phyloP scores from a whole-genome alignment of 2,797 vertebrate genomes.

The Characodon lateralis region DNA sequence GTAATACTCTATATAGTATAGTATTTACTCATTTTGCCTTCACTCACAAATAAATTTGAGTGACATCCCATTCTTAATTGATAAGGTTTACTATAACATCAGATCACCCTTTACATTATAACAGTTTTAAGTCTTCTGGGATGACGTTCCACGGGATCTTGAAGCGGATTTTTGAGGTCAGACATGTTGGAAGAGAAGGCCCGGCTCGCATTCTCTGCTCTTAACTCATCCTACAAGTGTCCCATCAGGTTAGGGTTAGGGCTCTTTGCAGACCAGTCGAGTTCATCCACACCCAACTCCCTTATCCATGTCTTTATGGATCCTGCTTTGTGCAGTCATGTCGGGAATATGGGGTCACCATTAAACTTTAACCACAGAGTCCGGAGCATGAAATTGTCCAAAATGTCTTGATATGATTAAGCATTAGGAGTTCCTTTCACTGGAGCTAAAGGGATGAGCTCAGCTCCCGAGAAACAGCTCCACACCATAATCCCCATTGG shows the following conservation, averaged over 20 bases:
- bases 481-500: neutral
- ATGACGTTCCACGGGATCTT: neutral
- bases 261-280: neutral
- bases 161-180: neutral
- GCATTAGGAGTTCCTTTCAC: neutral
- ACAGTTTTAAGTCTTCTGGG: neutral
- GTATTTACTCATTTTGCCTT: neutral
- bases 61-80: neutral
- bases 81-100: neutral
- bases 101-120: neutral
- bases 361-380: neutral
- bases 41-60: neutral
- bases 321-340: neutral
- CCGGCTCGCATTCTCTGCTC: too few species aligned
- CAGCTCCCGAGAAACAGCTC: neutral
- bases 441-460: neutral
- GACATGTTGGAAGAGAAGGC: neutral
- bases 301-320: neutral
- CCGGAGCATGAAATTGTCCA: neutral
- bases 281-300: neutral
- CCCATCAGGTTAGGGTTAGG: neutral
- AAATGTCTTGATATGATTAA: neutral
- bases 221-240: neutral
- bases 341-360: neutral
- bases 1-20: neutral